Percentiles rank a stretch among this genome's conserved stretches.
Conservation (phyloP, 2,113 vertebrate species). For the Charina bottae region DNA sequence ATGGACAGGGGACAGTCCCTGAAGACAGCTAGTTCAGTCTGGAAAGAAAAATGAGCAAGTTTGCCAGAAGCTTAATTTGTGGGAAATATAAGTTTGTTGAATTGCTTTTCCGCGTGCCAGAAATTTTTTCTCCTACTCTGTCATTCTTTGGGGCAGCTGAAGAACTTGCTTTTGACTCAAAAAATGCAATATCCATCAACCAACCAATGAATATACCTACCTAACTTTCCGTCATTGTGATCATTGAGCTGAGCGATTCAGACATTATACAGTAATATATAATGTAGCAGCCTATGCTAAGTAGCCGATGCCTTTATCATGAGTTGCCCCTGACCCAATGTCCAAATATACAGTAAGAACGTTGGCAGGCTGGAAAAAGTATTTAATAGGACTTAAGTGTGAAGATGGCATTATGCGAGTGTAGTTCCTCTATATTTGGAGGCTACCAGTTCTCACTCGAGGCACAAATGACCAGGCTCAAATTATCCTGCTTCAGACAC, state of each 20-base stretch:
- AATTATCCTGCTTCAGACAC: neutral
- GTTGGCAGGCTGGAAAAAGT: neutral
- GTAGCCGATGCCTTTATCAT: neutral
- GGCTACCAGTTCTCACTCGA: neutral
- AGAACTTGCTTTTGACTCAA: neutral
- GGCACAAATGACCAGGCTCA: neutral
- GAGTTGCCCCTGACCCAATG: neutral
- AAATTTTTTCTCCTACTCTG: neutral
- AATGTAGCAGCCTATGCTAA: neutral
- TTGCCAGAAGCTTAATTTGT: neutral
- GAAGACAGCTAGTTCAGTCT: neutral
- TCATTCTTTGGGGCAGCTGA: neutral
- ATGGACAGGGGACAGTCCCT: constrained; percentile 5
- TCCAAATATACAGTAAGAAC: neutral
- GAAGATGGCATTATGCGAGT: neutral
- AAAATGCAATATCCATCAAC: neutral
- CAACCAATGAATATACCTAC: neutral
- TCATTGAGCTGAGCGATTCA: neutral
- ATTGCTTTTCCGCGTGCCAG: neutral
- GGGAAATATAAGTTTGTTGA: constrained; percentile 26
- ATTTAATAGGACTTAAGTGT: neutral
- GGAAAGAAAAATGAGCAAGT: rapidly evolving
- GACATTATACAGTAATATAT: neutral
- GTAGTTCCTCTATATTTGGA: neutral
- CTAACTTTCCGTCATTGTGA: neutral